phyloP scores from a whole-genome alignment of 2,113 vertebrate species.

The Melanerpes aurifrons region DNA sequence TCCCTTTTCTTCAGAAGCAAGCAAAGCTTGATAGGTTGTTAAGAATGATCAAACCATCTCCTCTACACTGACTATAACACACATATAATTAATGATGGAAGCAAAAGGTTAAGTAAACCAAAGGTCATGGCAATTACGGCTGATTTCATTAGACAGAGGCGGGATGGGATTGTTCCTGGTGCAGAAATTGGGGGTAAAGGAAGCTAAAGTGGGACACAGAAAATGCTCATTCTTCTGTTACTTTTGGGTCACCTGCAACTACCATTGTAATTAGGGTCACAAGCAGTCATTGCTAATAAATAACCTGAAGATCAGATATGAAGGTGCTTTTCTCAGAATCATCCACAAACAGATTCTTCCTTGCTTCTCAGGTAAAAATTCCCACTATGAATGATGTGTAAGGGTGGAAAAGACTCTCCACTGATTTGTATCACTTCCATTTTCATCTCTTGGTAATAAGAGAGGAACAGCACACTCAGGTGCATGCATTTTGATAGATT shows the following conservation, averaged over 20 bases:
- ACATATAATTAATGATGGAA: slow-evolving; percentile 43
- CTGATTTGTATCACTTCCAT: not conserved
- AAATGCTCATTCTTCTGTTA: slow-evolving; percentile 12
- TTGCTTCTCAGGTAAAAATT: not conserved
- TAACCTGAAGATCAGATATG: not conserved
- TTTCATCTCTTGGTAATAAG: not conserved
- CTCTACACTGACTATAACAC: slow-evolving; percentile 30
- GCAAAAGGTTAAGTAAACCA: slow-evolving; percentile 54
- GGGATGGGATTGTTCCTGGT: slow-evolving; percentile 58
- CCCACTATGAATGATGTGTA: not conserved
- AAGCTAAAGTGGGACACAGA: slow-evolving; percentile 43
- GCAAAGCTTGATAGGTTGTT: slow-evolving; percentile 22
- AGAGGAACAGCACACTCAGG: not conserved
- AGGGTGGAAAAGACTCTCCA: not conserved
- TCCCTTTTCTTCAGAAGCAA: slow-evolving; percentile 24
- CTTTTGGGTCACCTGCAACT: slow-evolving; percentile 47
- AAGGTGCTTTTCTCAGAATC: not conserved
- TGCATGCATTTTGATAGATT: not conserved
- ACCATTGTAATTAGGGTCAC: slow-evolving; percentile 37
- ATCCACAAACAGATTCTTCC: not conserved
- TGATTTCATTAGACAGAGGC: slow-evolving; percentile 57
- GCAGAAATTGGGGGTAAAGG: slow-evolving; percentile 39
- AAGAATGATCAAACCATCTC: slow-evolving; percentile 29
- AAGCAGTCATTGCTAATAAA: slow-evolving; percentile 11
- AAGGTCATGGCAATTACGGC: slow-evolving; percentile 59